Conservation (phyloP, 2,797 vertebrate genomes). For the Holocentrus rufus region DNA sequence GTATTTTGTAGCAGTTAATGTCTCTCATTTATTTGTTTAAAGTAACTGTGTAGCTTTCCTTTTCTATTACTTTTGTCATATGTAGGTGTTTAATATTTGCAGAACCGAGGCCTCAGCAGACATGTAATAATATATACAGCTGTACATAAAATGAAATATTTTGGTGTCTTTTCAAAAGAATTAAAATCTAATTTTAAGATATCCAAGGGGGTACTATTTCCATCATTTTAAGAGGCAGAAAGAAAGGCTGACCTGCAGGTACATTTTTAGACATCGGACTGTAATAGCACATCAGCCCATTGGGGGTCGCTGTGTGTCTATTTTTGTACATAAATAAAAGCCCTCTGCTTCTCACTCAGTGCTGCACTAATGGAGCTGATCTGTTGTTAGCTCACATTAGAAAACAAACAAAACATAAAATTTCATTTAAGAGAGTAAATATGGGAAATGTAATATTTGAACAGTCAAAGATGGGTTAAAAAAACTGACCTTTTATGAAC, state of each 20-base stretch:
- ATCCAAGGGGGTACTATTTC: conserved; percentile 11
- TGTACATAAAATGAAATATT: conserved; percentile 61
- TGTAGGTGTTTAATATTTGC: conserved; percentile 14
- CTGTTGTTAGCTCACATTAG: not conserved
- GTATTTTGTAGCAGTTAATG: conserved; percentile 21
- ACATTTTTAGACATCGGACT: conserved; percentile 10
- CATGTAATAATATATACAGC: conserved; percentile 47
- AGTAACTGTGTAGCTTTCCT: conserved; percentile 3
- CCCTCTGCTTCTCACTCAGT: not conserved
- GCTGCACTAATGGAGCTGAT: conserved; percentile 5
- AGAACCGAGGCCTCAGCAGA: conserved; percentile 20
- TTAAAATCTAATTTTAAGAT: conserved; percentile 21
- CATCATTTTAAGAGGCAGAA: conserved; percentile 30
- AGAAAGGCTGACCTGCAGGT: conserved; percentile 3
- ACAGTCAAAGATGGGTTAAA: not conserved
- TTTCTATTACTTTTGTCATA: conserved; percentile 10
- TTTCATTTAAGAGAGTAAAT: not conserved
- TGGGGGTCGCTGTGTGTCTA: conserved; percentile 41
- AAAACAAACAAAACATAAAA: not conserved
- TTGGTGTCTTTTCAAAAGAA: conserved; percentile 50
- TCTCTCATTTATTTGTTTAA: conserved; percentile 38
- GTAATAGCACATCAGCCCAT: conserved; percentile 53
- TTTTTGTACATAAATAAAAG: conserved; percentile 9
- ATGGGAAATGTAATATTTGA: conserved; percentile 3
- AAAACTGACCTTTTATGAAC: not conserved